A percentile compares a stretch with the other conserved stretches of the same genome.
Conservation (phyloP, 2,797 vertebrate species). For the Bovichtus variegatus region DNA sequence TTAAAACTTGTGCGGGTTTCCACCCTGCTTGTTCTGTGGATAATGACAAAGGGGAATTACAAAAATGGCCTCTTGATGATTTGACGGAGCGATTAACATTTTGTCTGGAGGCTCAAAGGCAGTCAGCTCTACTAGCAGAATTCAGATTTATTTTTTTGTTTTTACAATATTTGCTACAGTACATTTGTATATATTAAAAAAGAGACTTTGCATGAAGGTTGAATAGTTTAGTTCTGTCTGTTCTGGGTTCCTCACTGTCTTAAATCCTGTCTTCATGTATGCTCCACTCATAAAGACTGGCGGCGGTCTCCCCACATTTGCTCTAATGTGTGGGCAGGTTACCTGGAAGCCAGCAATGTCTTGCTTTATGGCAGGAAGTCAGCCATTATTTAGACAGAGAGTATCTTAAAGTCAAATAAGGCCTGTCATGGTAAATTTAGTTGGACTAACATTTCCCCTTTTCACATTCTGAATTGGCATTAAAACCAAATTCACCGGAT, state of each 20-base stretch:
- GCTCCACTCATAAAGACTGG: constrained; percentile 15
- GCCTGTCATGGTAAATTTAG: constrained; percentile 52
- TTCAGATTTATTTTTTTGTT: constrained; percentile 4
- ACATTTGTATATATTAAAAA: background rate
- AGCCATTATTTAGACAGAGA: constrained; percentile 48
- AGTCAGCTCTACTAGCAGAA: no score
- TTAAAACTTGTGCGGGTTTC: no score
- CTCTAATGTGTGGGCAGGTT: constrained; percentile 16
- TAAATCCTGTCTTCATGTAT: background rate
- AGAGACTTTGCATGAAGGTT: background rate
- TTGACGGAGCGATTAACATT: background rate
- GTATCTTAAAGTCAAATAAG: constrained; percentile 55
- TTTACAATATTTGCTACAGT: background rate
- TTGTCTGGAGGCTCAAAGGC: background rate
- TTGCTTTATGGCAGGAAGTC: constrained; percentile 35
- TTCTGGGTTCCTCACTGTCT: background rate
- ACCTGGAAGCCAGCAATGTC: constrained; percentile 48
- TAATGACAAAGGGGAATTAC: background rate
- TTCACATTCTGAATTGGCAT: constrained; percentile 64
- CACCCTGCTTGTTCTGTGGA: background rate
- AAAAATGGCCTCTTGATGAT: background rate
- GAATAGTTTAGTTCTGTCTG: background rate
- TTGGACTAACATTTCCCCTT: constrained; percentile 58
- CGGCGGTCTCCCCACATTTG: constrained; percentile 12
- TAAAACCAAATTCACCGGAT: constrained; percentile 56